Evolutionary conservation across 1,140 invertebrate genomes (phyloP).

Genomic region (Euwallacea similis): DNA sequence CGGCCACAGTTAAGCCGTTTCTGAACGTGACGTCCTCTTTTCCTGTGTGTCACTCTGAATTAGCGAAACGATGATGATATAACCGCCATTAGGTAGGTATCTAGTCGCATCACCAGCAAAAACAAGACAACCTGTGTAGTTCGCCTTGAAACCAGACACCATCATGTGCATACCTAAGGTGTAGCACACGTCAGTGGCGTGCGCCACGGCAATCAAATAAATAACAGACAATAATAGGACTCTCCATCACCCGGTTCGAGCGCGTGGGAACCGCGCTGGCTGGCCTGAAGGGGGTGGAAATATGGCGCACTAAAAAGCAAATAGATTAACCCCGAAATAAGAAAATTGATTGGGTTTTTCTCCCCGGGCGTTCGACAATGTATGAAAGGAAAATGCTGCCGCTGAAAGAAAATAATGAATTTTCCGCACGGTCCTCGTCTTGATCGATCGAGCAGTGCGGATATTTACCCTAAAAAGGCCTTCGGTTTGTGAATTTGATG

Average conservation of each 20-base stretch:
- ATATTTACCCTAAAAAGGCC: no score
- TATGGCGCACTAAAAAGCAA: conserved; percentile 28
- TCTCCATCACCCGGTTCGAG: conserved; percentile 1
- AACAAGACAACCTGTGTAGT: not conserved
- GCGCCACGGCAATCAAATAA: not conserved
- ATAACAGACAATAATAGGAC: not conserved
- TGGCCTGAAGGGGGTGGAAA: conserved; percentile 5
- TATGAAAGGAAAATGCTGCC: conserved; percentile 13
- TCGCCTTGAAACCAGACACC: conserved; percentile 9
- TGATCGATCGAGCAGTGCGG: no score
- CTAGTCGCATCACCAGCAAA: no score
- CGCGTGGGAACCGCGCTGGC: conserved; percentile 5
- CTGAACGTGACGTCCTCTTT: not conserved
- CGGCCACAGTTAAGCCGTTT: not conserved
- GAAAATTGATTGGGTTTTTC: conserved; percentile 33
- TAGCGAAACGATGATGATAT: not conserved
- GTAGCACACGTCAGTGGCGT: conserved; percentile 7
- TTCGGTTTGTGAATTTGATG: no score
- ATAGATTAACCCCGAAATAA: conserved; percentile 30
- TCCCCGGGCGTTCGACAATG: conserved; percentile 12
- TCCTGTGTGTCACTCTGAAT: not conserved
- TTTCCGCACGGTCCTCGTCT: not conserved
- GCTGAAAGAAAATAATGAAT: conserved; percentile 24
- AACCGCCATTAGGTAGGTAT: not conserved
- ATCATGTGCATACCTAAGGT: conserved; percentile 3